Evolutionary conservation across 2,888 invertebrate species (phyloP).

Genomic region (Amphipoea lucens): DNA sequence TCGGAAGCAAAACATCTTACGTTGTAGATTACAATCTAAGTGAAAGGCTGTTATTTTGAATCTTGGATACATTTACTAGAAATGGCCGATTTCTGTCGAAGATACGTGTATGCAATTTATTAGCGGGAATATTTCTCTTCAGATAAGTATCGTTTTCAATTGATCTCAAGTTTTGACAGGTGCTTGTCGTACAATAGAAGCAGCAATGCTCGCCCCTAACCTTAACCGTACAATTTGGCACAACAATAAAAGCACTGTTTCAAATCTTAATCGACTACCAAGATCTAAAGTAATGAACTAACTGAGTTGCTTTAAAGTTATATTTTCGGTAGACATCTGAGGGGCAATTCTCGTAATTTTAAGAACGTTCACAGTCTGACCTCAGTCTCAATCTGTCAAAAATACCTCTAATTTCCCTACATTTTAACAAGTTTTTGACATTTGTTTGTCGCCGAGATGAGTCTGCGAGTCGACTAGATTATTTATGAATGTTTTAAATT

Average conservation of each 20-base stretch:
- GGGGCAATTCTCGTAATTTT: no score
- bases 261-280: constrained; percentile 60
- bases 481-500: no score
- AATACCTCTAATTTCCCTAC: no score
- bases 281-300: constrained; percentile 60
- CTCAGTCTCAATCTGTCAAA: no score
- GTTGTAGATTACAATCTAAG: constrained; percentile 71
- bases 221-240: constrained; percentile 71
- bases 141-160: constrained; percentile 59
- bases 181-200: constrained; percentile 66
- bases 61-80: constrained; percentile 56
- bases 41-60: constrained; percentile 71
- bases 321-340: constrained; percentile 39
- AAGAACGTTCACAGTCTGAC: no score
- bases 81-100: constrained; percentile 56
- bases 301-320: constrained; percentile 43
- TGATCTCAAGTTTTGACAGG: constrained; percentile 70
- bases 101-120: constrained; percentile 53
- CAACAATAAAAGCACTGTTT: constrained; percentile 74
- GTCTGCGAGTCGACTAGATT: no score
- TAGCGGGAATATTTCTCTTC: constrained; percentile 31
- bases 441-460: no score
- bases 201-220: constrained; percentile 64
- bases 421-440: no score
- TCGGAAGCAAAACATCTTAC: constrained; percentile 73